Base-by-base conservation (phyloP, 2,113 vertebrate species). In the Rhinopomastus cyanomelas region DNA sequence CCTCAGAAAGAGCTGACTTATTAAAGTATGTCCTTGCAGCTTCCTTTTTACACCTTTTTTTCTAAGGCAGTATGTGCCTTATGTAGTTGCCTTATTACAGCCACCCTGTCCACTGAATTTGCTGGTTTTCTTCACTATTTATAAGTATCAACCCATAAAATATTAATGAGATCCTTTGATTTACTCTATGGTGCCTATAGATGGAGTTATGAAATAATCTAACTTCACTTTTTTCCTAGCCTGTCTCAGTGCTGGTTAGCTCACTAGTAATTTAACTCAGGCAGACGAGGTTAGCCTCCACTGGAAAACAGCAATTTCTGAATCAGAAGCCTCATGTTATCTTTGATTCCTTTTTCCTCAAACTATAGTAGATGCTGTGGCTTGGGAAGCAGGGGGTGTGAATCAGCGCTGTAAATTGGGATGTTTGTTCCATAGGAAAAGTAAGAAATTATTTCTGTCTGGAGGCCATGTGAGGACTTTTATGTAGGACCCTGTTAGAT, bases 91-190 rank as follows among this genome's bases (percentile, higher is more conserved):
- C 64, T 60, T 90, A 55, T 75, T 75, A 72, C 16, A 23, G 48
- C 56, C 53, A 36, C 59, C 61, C 65, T 75, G 85, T n/a, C 89
- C 78, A 53, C 29, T 37, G 49, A 66, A 82, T 72, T 73, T 76
- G 18, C 65, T 66, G 23, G 1, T 81, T 95, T 79, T 61, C 44
- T 89, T 87, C 68, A 59, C 61, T 83, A 30, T 81, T 91, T 89
- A 48, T 68, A 79, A 87, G 52, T 55, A 69, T 32, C 17, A 72
- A 81, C 29, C 26, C 88, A 93, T 96, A 87, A 97, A 96, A 96
- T 95, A 96, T 95, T 96, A 96, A 97, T 93, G 9, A 80, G 23
- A 68, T 65, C 49, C 77, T 96, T 97, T 96, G 79, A 95, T 95
- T 96, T 94, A 68, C 56, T 92, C 55, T 87, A 49, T 22, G 77